Conservation (phyloP, 2,797 vertebrate species). For the Adelosebastes latens region DNA sequence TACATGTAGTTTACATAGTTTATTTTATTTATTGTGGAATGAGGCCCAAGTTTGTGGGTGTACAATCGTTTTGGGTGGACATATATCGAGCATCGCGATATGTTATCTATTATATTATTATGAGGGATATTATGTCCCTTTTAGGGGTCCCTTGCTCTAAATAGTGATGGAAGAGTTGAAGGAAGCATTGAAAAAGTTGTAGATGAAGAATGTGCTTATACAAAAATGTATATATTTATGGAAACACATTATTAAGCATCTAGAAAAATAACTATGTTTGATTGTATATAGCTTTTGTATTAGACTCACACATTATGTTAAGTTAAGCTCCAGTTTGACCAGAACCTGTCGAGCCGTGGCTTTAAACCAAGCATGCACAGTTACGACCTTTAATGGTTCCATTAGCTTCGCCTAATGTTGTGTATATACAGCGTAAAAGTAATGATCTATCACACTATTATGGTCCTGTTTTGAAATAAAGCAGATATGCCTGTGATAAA, state of each 20-base stretch:
- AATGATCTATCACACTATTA: constrained; percentile 51
- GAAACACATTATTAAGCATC: background rate
- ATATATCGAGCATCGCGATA: no score
- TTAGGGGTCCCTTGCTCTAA: no score
- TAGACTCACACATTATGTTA: background rate
- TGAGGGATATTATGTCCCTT: no score
- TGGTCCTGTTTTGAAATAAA: constrained; percentile 40
- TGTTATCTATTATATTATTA: no score
- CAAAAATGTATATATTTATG: background rate
- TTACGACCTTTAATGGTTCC: constrained; percentile 36
- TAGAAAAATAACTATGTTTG: background rate
- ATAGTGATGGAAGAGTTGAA: background rate
- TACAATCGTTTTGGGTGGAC: background rate
- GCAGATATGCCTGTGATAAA: constrained; percentile 36
- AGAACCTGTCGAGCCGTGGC: background rate
- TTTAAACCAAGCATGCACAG: constrained; percentile 13
- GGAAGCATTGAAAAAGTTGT: background rate
- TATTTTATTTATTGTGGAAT: no score
- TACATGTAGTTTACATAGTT: no score
- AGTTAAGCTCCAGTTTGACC: background rate
- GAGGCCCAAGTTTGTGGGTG: no score
- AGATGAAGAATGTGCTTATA: background rate
- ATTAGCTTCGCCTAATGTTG: constrained; percentile 38
- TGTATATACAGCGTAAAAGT: constrained; percentile 34
- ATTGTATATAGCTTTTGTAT: background rate